These are phyloP conservation scores for Neopelma chrysocephalum DNA, from an alignment of 2,797 vertebrate genomes.

Conservation along the genomic window DNA sequence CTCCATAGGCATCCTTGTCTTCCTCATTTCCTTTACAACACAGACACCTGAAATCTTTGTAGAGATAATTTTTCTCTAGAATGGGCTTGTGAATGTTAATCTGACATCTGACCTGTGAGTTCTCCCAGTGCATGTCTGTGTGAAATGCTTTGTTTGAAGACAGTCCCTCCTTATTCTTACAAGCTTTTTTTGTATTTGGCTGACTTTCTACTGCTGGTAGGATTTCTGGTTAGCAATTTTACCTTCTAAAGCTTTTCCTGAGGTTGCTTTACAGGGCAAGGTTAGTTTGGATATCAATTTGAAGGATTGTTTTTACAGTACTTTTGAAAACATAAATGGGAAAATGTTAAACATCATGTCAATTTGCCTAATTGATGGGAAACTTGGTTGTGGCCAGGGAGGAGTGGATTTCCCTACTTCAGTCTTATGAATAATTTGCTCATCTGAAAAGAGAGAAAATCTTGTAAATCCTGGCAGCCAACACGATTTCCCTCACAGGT, in stretches of 20 bases:
- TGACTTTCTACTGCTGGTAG: background rate
- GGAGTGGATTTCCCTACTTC: slow-evolving; percentile 11
- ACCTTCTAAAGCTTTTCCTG: background rate
- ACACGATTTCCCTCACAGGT: background rate
- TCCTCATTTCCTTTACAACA: background rate
- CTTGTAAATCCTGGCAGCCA: slow-evolving; percentile 25
- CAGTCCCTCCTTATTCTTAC: background rate
- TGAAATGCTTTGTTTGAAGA: background rate
- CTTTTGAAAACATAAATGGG: background rate
- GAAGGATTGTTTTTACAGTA: background rate
- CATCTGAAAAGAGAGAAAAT: slow-evolving; percentile 51
- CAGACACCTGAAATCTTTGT: background rate
- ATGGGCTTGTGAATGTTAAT: background rate
- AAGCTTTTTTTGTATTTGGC: background rate
- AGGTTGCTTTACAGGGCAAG: background rate
- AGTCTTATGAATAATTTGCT: slow-evolving; percentile 47
- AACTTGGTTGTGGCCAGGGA: slow-evolving; percentile 41
- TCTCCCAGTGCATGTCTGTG: background rate
- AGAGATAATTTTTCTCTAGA: background rate
- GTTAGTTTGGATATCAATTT: slow-evolving; percentile 5
- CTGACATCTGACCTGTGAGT: background rate
- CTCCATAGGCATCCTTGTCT: background rate
- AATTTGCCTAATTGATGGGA: slow-evolving; percentile 58
- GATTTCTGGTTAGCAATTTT: background rate
- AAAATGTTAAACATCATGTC: slow-evolving; percentile 57